Percentiles rank a stretch among this genome's conserved stretches.
Evolutionary conservation across 2,797 vertebrate genomes (phyloP).

Genomic region (Sebastes hopkinsi): DNA sequence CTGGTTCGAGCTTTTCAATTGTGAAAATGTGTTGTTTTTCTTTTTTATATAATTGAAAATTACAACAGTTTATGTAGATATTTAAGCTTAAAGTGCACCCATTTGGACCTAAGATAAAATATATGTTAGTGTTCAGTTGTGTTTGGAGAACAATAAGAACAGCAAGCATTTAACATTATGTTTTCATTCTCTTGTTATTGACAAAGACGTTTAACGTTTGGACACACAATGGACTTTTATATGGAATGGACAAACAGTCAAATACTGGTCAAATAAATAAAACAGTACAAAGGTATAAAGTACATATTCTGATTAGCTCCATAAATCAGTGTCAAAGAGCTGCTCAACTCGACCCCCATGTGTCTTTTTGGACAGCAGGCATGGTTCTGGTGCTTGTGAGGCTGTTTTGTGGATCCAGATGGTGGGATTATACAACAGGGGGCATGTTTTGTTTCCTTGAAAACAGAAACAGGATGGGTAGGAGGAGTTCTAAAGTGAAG

Average conservation of each 20-base stretch:
- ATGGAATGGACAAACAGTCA: not conserved
- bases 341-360: not conserved
- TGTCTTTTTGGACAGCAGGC: slow-evolving; percentile 6
- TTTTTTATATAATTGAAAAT: not conserved
- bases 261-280: not conserved
- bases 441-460: slow-evolving; percentile 12
- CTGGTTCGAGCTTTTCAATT: not conserved
- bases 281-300: not conserved
- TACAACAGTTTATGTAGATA: not conserved
- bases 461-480: slow-evolving; percentile 45
- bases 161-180: not conserved
- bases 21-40: not conserved
- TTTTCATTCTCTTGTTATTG: not conserved
- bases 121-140: not conserved
- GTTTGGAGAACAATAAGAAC: not conserved
- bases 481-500: slow-evolving; percentile 1
- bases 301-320: not conserved
- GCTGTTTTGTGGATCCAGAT: slow-evolving; percentile 49
- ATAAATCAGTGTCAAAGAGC: not conserved
- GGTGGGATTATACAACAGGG: slow-evolving; percentile 47
- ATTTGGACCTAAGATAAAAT: not conserved
- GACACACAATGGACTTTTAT: not conserved
- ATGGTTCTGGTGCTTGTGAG: not conserved
- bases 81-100: not conserved
- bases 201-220: not conserved